phyloP scores from a whole-genome alignment of 2,888 invertebrate genomes.

The Temnothorax rugatulus region DNA sequence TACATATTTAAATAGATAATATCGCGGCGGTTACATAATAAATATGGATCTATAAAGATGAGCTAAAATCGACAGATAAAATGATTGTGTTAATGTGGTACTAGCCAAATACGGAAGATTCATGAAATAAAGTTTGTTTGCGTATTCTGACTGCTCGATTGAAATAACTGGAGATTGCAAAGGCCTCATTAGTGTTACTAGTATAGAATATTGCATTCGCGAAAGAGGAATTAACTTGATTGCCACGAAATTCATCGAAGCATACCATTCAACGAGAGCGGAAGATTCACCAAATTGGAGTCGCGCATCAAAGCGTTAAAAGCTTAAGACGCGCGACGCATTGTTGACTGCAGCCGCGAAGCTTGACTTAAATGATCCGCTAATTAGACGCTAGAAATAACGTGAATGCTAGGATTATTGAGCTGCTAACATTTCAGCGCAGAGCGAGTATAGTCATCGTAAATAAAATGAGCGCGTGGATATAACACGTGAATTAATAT shows the following conservation, averaged over 20 bases:
- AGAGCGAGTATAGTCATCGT: not conserved
- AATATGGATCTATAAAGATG: not conserved
- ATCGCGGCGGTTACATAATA: not conserved
- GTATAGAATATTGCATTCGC: constrained; percentile 34
- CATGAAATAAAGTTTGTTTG: not conserved
- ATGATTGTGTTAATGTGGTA: not conserved
- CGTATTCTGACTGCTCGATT: not conserved
- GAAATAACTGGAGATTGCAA: constrained; percentile 19
- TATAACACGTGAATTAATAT: not conserved
- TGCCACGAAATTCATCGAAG: constrained; percentile 48
- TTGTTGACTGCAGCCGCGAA: constrained; percentile 54
- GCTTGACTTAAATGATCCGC: constrained; percentile 56
- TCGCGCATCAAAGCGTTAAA: constrained; percentile 57
- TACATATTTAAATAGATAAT: not conserved
- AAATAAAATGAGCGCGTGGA: not conserved
- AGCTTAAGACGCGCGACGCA: constrained; percentile 53
- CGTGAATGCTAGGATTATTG: constrained; percentile 50
- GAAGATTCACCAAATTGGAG: constrained; percentile 43
- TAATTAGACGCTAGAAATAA: constrained; percentile 63
- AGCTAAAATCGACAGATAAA: not conserved
- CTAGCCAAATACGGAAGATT: not conserved
- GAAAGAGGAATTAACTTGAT: constrained; percentile 53
- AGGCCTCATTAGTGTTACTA: constrained; percentile 31
- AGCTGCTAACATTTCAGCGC: constrained; percentile 13
- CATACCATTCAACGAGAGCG: constrained; percentile 31